A percentile compares a stretch with the other conserved stretches of the same genome.
Evolutionary conservation across 2,888 invertebrate species (phyloP).

Genomic region (Athrips mouffetella): DNA sequence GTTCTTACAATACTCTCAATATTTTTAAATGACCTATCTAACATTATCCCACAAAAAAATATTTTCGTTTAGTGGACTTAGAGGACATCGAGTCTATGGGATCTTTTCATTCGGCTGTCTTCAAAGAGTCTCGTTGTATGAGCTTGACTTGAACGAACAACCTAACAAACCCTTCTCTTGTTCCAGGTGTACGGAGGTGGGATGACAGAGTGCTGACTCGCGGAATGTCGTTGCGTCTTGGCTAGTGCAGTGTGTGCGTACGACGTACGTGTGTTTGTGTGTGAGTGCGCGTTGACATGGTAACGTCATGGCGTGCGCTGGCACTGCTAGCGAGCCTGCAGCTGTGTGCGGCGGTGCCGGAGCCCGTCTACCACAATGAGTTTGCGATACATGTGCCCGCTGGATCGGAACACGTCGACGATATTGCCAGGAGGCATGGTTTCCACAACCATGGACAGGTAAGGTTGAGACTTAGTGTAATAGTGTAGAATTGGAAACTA

Average conservation of each 20-base stretch:
- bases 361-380: conserved; percentile 84
- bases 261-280: conserved; percentile 31
- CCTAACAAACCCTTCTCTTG: conserved; percentile 8
- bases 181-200: conserved; percentile 47
- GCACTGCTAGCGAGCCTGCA: conserved; percentile 49
- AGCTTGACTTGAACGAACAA: no score
- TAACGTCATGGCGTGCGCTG: conserved; percentile 55
- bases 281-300: conserved; percentile 56
- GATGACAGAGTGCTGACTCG: conserved; percentile 36
- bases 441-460: conserved; percentile 94
- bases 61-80: no score
- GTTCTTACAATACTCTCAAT: no score
- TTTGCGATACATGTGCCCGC: conserved; percentile 92
- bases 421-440: conserved; percentile 89
- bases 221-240: conserved; percentile 15
- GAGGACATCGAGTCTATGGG: no score
- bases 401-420: conserved; percentile 83
- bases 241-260: neutral
- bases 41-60: no score
- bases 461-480: no score
- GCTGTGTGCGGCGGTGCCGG: conserved; percentile 40
- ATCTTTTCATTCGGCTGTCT: no score
- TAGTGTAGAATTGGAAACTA: no score
- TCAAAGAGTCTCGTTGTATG: no score
- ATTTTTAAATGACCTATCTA: no score